Evolutionary conservation across 2,797 vertebrate genomes (phyloP).

Genomic region (Florisuga fusca): DNA sequence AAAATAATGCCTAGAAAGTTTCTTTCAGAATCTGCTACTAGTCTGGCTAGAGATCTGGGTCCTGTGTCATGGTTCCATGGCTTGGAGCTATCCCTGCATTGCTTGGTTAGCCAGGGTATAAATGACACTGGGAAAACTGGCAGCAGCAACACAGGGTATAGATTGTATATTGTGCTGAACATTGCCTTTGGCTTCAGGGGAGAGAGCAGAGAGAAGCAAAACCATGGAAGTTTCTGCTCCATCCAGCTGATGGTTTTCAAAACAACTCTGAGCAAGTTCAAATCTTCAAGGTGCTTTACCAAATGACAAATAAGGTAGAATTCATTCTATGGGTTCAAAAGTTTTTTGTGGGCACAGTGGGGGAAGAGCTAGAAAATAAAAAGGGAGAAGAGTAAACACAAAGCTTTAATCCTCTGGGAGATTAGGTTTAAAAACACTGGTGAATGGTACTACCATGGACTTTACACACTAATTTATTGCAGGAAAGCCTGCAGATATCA

Average conservation of each 20-base stretch:
- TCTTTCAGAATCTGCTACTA: neutral
- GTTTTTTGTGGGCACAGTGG: neutral
- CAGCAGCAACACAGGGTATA: neutral
- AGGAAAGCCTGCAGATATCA: neutral
- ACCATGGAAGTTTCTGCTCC: neutral
- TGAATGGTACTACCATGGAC: neutral
- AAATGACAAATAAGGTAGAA: neutral
- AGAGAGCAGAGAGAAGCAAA: neutral
- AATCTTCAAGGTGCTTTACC: neutral
- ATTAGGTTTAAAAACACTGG: neutral
- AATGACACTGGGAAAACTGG: neutral
- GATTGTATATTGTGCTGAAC: neutral
- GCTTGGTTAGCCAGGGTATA: neutral
- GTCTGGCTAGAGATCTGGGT: neutral
- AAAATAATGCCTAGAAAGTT: neutral
- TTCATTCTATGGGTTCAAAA: neutral
- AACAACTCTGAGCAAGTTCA: neutral
- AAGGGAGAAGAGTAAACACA: neutral
- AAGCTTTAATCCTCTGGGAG: neutral
- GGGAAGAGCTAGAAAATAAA: neutral
- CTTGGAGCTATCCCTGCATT: neutral
- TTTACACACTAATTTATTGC: neutral
- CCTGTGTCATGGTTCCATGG: neutral
- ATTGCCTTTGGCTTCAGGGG: neutral
- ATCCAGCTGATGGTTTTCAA: neutral